Evolutionary conservation across 92 coral and sea anemone species (phyloP), one percentile per base, ranked within the genome.

Genomic region (Muricea muricata): DNA sequence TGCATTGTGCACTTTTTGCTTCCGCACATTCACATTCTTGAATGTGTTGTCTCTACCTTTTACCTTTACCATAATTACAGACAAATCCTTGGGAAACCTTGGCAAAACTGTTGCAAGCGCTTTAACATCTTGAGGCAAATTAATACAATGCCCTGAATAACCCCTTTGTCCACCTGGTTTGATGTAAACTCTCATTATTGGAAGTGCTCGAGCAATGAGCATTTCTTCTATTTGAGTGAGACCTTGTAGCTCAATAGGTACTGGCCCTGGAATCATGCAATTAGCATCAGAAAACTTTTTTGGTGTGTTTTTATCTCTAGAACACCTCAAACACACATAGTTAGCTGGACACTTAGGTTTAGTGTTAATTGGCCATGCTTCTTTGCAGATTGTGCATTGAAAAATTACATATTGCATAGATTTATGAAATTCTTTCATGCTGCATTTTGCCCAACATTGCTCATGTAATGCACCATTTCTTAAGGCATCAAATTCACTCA

Each of bases 391-490:
- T 17, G 60, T 52, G 60, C 60, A 52, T 10, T 52, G 60, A 25
- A 52, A 52, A 17, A 52, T 52, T 1, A 13, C 18, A 52, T 52
- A 52, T 17, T 52, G 60, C 20, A 52, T 25, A 52, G 60, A 52
- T 13, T 87, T 65, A 81, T 90, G 90, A 81, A 90, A 90, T 60
- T 90, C 81, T 41, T 78, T 60, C 70, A 90, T 90, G 78, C 81
- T 90, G 15, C 63, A 15, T 84, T 87, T 91, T 87, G 91, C 91
- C 93, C 89, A 87, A 72, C 20, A 47, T 79, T 87, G 89, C 41
- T 91, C 68, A 79, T 87, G 89, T 32, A 91, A 55, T 15, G 76
- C 39, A 39, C 93, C 91, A 87, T 91, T 79, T 87, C 55, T 52
- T 18, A 76, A 46, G 26, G 45, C 17, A 84, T 80, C 89, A 91